These are phyloP conservation scores for Coenonympha arcania DNA, from an alignment of 2,888 invertebrate species.

Conservation along the genomic window DNA sequence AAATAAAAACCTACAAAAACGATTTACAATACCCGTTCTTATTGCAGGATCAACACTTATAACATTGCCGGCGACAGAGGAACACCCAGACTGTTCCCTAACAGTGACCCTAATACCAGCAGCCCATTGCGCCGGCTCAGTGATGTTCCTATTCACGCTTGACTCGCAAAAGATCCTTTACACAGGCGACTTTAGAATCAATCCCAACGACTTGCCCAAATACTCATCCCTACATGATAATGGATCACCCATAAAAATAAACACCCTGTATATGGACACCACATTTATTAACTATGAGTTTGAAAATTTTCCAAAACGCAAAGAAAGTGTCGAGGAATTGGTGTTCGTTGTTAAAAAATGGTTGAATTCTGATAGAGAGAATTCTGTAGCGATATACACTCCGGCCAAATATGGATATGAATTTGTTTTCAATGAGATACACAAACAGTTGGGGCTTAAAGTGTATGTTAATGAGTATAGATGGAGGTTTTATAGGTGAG, in stretches of 20 bases:
- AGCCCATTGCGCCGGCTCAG: conserved; percentile 87
- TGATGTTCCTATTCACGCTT: conserved; percentile 86
- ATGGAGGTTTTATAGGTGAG: conserved; percentile 74
- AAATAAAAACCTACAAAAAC: not conserved
- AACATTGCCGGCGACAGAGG: conserved; percentile 29
- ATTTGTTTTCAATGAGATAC: conserved; percentile 75
- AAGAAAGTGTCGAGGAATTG: conserved; percentile 73
- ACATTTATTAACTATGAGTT: conserved; percentile 79
- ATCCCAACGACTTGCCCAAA: conserved; percentile 69
- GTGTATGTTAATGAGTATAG: conserved; percentile 74
- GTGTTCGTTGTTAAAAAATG: conserved; percentile 73
- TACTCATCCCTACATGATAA: conserved; percentile 71
- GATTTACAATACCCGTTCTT: not conserved
- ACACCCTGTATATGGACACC: conserved; percentile 84
- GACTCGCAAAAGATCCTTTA: conserved; percentile 76
- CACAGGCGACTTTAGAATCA: conserved; percentile 85
- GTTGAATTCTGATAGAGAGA: conserved; percentile 61
- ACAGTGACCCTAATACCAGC: conserved; percentile 80
- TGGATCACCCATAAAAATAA: conserved; percentile 70
- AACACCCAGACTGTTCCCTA: conserved; percentile 44
- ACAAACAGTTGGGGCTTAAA: conserved; percentile 66
- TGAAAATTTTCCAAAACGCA: conserved; percentile 77
- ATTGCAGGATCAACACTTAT: conserved; percentile 42
- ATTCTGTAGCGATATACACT: conserved; percentile 72
- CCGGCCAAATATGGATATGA: conserved; percentile 78